These are phyloP conservation scores for Ochropleura plecta DNA, from an alignment of 2,888 invertebrate species.

Conservation along the genomic window DNA sequence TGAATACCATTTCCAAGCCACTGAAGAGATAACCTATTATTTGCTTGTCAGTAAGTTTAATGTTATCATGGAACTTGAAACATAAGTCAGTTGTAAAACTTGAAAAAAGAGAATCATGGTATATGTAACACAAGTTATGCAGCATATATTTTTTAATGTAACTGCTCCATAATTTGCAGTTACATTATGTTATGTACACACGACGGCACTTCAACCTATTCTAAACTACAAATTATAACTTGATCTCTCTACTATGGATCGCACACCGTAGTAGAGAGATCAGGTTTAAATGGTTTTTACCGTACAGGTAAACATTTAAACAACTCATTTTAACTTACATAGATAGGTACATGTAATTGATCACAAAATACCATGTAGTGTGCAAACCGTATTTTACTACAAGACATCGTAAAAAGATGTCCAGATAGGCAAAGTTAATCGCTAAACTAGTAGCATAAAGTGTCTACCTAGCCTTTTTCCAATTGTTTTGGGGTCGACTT, in stretches of 20 bases:
- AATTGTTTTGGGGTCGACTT: too few species aligned
- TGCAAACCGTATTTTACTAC: background rate
- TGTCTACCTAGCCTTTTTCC: background rate
- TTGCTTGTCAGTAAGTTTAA: background rate
- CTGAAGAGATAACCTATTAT: background rate
- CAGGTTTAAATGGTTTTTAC: too few species aligned
- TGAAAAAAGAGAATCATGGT: background rate
- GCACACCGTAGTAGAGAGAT: too few species aligned
- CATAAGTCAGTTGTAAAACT: background rate
- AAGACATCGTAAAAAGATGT: conserved; percentile 22
- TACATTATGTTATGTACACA: too few species aligned
- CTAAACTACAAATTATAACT: too few species aligned
- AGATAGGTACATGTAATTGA: background rate
- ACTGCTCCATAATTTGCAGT: too few species aligned
- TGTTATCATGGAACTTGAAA: background rate
- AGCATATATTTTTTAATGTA: too few species aligned
- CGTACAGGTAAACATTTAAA: background rate
- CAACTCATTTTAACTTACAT: background rate
- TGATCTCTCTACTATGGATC: too few species aligned
- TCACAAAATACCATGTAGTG: background rate
- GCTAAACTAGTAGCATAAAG: conserved; percentile 18
- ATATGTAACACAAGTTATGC: too few species aligned
- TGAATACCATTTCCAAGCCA: background rate
- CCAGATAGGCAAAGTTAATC: conserved; percentile 19
- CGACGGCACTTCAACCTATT: too few species aligned